A percentile compares a stretch with the other conserved stretches of the same genome.
Evolutionary conservation across 1,140 invertebrate genomes (phyloP).

Genomic region (Centruroides sculpturatus): DNA sequence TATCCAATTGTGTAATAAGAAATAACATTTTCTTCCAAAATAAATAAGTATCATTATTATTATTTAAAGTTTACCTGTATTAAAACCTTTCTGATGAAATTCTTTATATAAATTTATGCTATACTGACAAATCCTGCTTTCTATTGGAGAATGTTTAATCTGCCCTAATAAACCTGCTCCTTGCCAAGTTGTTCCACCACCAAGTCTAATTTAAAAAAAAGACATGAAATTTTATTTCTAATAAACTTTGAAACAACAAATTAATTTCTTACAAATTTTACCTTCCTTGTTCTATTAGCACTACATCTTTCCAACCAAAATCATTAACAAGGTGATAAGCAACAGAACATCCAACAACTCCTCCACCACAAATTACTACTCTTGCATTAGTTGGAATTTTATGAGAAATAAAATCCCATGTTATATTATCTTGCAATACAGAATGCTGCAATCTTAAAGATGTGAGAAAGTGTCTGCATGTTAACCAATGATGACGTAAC

Average conservation of each 20-base stretch:
- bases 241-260: background rate
- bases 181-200: conserved; percentile 70
- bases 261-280: conserved; percentile 22
- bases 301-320: conserved; percentile 62
- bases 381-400: conserved; percentile 26
- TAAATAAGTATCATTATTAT: background rate
- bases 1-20: too few species aligned
- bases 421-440: too few species aligned
- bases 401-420: background rate
- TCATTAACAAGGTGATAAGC: conserved; percentile 76
- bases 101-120: conserved; percentile 71
- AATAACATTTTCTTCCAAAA: background rate
- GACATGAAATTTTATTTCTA: background rate
- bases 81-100: conserved; percentile 54
- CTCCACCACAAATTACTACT: conserved; percentile 80
- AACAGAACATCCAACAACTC: conserved; percentile 81
- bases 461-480: too few species aligned
- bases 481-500: too few species aligned
- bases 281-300: conserved; percentile 70
- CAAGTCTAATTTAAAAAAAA: conserved; percentile 43
- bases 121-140: conserved; percentile 66
- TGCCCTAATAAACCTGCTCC: conserved; percentile 69
- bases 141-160: conserved; percentile 61
- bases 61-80: conserved; percentile 34
- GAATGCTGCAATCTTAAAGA: too few species aligned